These are phyloP conservation scores for Kryptopterus vitreolus DNA, from an alignment of 2,797 vertebrate species.

Conservation along the genomic window DNA sequence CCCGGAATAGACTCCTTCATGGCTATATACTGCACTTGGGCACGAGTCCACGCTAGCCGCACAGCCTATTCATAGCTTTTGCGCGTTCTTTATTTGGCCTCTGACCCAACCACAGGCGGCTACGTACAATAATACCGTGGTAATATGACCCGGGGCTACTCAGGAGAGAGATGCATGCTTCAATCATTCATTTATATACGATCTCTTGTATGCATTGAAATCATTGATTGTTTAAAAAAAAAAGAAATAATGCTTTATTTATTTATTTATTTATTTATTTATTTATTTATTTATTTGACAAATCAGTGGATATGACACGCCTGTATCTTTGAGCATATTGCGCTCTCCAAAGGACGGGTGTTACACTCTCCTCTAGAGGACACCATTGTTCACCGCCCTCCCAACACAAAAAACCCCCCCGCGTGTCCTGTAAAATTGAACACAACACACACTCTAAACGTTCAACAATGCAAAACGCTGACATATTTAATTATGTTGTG, in stretches of 20 bases:
- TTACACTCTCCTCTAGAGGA: constrained; percentile 78
- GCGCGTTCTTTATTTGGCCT: neutral
- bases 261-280: too few relatives aligned
- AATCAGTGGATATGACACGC: too few relatives aligned
- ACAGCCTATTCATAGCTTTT: neutral
- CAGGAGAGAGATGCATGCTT: constrained; percentile 26
- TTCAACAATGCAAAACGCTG: neutral
- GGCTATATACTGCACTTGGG: neutral
- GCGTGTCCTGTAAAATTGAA: constrained; percentile 12
- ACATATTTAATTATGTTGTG: constrained; percentile 4
- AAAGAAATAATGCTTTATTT: too few relatives aligned
- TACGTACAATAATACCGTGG: neutral
- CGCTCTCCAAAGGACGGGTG: constrained; percentile 27
- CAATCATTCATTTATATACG: neutral
- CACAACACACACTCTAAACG: neutral
- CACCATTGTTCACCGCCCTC: constrained; percentile 77
- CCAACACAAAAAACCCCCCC: constrained; percentile 58
- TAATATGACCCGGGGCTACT: neutral
- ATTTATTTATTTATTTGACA: too few relatives aligned
- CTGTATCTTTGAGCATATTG: too few relatives aligned
- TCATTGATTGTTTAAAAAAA: too few relatives aligned
- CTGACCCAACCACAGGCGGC: neutral
- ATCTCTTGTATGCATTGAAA: neutral
- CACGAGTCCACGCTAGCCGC: neutral
- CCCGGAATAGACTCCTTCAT: constrained; percentile 67